Evolutionary conservation across 2,797 vertebrate genomes (phyloP), one percentile per base, ranked within the genome.

Genomic region (Pseudochirops corinnae): DNA sequence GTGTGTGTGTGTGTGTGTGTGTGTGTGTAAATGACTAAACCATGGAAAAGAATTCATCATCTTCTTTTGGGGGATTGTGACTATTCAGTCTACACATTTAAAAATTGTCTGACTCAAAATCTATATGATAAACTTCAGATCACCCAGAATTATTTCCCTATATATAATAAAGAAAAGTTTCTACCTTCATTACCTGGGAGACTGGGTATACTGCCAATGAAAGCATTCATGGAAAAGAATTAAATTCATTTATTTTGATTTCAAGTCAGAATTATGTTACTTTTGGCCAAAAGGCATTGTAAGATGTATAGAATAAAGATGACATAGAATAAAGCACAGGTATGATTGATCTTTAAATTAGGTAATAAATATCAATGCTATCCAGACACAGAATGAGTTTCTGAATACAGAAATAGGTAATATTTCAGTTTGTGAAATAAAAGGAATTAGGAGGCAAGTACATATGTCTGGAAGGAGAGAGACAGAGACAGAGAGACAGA

Each of bases 231-330:
- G 53, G 11, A 46, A 18, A 92, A 87, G 67, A 11, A 53, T 53
- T 33, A 74, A 90, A 52, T 26, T 93, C 55, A 90, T 50, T 56
- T 95, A 28, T 90, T 91, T 87, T 92, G 14, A 93, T 90, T 96
- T 93, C 18, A 62, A 60, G 28, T 94, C 53, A 93, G 18, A 96
- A 91, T 11, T 56, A 33, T 60, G 56, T 55, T n/a, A 31, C 82
- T 91, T 82, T 93, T 92, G 24, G 91, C 18, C 33, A 74, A 52
- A 55, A n/a, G 57, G 5, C 39, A 74, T 93, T 90, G 5, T 1
- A 91, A 92, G 31, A 67, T 29, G 39, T 28, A 57, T 2, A 90
- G 55, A 90, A 90, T 1, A 46, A 90, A 58, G n/a, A 24, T 55
- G 2, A 50, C 3, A 67, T 67, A 67, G 62, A 67, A 67, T 67